A percentile compares a stretch with the other conserved stretches of the same genome.
Evolutionary conservation across 2,113 vertebrate species (phyloP).

Genomic region (Tor tambroides): DNA sequence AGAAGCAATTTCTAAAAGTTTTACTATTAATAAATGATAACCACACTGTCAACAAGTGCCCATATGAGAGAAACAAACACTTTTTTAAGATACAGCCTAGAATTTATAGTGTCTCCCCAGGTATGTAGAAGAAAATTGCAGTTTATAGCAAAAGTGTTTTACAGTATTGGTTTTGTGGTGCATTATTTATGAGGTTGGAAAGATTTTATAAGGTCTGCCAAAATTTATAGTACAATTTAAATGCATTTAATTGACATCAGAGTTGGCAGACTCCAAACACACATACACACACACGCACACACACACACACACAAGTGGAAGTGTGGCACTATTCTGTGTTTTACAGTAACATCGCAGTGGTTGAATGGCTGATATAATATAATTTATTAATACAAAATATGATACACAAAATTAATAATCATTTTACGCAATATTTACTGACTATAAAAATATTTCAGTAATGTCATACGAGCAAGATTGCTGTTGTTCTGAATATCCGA

Average conservation of each 20-base stretch:
- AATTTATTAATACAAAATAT: neutral
- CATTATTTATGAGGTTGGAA: conserved; percentile 24
- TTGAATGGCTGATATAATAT: neutral
- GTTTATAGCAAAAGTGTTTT: neutral
- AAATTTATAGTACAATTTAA: conserved; percentile 5
- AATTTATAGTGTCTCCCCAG: neutral
- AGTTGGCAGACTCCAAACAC: neutral
- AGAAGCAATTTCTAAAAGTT: neutral
- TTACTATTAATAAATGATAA: neutral
- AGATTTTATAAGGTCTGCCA: conserved; percentile 26
- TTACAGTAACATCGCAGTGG: neutral
- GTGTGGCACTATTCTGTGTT: neutral
- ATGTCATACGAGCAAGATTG: neutral
- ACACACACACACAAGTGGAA: neutral
- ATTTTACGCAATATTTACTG: neutral
- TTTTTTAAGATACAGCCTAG: neutral
- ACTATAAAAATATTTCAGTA: neutral
- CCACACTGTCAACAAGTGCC: too few relatives aligned
- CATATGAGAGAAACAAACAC: conserved; percentile 21
- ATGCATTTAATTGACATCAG: conserved; percentile 1
- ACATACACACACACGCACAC: conserved; percentile 7
- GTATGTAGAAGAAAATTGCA: neutral
- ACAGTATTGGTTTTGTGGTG: conserved; percentile 11
- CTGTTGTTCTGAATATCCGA: neutral
- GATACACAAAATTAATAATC: neutral